Conservation (phyloP, 1,140 invertebrate species). For the Drosophila eugracilis region DNA sequence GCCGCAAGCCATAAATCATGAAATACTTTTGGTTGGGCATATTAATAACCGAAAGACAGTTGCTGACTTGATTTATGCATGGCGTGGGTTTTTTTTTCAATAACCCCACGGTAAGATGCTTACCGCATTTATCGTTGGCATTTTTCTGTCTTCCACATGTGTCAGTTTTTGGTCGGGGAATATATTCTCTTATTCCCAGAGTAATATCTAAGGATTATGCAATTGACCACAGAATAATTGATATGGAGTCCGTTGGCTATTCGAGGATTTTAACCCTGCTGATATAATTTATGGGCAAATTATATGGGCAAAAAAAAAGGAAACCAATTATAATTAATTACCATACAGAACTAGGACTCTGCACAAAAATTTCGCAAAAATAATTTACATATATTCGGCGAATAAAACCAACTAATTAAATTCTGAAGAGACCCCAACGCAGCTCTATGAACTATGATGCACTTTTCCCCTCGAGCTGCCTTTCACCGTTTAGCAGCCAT, state of each 20-base stretch:
- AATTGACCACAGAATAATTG: constrained; percentile 31
- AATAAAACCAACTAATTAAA: constrained; percentile 38
- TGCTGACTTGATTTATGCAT: constrained; percentile 69
- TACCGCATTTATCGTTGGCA: constrained; percentile 12
- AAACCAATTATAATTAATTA: constrained; percentile 49
- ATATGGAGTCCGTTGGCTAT: neutral
- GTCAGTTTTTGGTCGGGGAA: constrained; percentile 24
- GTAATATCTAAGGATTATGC: constrained; percentile 22
- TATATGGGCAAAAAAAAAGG: no score
- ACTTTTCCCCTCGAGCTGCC: neutral
- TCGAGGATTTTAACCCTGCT: constrained; percentile 2
- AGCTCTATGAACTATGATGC: constrained; percentile 1
- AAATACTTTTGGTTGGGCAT: constrained; percentile 62
- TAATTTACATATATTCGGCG: constrained; percentile 30
- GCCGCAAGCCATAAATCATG: constrained; percentile 68
- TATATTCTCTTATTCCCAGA: constrained; percentile 24
- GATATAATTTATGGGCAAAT: constrained; percentile 8
- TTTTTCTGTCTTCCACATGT: constrained; percentile 34
- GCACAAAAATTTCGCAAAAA: constrained; percentile 31
- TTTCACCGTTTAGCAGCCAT: constrained; percentile 17
- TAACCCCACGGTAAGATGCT: constrained; percentile 45
- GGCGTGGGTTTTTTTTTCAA: constrained; percentile 51
- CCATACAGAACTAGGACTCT: constrained; percentile 8
- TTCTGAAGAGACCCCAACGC: constrained; percentile 34
- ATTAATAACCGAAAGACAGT: constrained; percentile 76